Conservation (phyloP, 2,888 invertebrate species). For the Heliconius ismenius region DNA sequence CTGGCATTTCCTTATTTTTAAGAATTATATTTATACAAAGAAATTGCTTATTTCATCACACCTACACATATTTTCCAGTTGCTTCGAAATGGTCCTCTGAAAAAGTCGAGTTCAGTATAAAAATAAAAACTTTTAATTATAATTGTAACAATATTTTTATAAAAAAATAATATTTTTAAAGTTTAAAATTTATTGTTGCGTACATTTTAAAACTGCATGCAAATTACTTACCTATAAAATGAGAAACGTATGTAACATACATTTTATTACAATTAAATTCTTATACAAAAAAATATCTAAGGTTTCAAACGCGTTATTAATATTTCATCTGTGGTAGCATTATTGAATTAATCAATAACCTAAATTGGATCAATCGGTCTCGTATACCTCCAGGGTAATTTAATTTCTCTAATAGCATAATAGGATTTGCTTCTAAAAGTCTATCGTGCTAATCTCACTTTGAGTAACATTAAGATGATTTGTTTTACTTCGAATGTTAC, state of each 20-base stretch:
- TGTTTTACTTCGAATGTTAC: neutral
- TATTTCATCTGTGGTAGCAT: slow-evolving; percentile 30
- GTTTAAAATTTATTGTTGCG: neutral
- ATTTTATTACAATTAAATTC: neutral
- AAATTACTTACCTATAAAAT: no score
- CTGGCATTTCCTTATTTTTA: neutral
- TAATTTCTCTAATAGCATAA: slow-evolving; percentile 41
- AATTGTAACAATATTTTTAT: no score
- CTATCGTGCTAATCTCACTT: slow-evolving; percentile 29
- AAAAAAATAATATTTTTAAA: no score
- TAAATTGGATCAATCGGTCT: slow-evolving; percentile 41
- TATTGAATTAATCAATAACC: slow-evolving; percentile 38
- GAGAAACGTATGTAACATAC: neutral
- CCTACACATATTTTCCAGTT: neutral
- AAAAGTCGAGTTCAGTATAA: neutral
- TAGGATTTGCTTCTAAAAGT: slow-evolving; percentile 36
- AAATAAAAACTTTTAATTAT: neutral
- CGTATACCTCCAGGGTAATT: slow-evolving; percentile 36
- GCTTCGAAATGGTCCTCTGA: neutral
- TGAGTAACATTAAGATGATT: slow-evolving; percentile 30
- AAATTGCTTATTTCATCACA: neutral
- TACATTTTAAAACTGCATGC: neutral
- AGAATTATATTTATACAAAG: neutral
- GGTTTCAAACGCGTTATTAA: slow-evolving; percentile 24
- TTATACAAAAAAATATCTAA: neutral